A percentile compares a stretch with the other conserved stretches of the same genome.
These are phyloP conservation scores for Ciconia stormi DNA, from an alignment of 2,113 vertebrate species.

Conservation along the genomic window DNA sequence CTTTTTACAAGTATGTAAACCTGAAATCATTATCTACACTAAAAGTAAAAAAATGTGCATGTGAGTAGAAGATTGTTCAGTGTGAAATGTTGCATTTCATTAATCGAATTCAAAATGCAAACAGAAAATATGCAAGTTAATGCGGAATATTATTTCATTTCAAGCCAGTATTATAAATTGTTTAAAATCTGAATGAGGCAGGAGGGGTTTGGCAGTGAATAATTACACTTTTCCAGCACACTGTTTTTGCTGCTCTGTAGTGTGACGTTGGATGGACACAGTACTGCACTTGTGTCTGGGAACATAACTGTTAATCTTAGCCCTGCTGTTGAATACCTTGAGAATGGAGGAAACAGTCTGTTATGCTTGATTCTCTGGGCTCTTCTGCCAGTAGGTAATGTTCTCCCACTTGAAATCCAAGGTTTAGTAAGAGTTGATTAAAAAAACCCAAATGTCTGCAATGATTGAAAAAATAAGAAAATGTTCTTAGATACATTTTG, in stretches of 20 bases:
- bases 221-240: background rate
- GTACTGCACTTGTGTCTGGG: background rate
- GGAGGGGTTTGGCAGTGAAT: background rate
- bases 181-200: background rate
- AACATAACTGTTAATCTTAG: background rate
- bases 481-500: background rate
- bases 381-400: background rate
- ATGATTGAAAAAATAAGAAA: background rate
- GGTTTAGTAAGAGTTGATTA: background rate
- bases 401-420: background rate
- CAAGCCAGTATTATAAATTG: background rate
- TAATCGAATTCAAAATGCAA: background rate
- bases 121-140: background rate
- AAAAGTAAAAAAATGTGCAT: background rate
- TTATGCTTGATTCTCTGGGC: background rate
- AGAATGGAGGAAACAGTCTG: background rate
- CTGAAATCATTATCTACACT: background rate
- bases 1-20: constrained; percentile 95
- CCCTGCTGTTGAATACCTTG: background rate
- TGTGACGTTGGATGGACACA: background rate
- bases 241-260: background rate
- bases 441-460: background rate
- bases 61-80: background rate
- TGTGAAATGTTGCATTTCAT: background rate
- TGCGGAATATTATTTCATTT: background rate